A percentile compares a stretch with the other conserved stretches of the same genome.
These are phyloP conservation scores for Pygmarrhopalites habei DNA, from an alignment of 1,140 invertebrate species.

Conservation along the genomic window DNA sequence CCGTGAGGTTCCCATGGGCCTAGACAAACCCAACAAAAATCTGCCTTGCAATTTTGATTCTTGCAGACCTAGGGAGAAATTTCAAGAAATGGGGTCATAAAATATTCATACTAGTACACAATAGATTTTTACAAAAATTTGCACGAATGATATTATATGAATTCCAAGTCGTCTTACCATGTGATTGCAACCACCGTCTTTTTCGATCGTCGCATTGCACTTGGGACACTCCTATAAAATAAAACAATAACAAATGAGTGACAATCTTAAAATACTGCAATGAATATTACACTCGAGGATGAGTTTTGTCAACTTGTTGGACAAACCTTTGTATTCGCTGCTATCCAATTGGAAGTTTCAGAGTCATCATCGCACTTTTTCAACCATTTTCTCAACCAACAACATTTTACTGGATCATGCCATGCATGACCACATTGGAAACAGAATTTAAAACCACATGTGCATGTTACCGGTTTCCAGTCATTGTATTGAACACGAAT, in stretches of 20 bases:
- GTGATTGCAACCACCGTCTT: constrained; percentile 98
- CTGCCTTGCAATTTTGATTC: constrained; percentile 94
- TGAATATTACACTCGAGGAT: no score
- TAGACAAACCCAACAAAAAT: constrained; percentile 99
- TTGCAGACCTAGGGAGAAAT: no score
- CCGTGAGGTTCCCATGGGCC: constrained; percentile 98
- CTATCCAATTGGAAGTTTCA: constrained; percentile 99
- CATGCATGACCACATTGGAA: constrained; percentile 96
- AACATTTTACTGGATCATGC: constrained; percentile 97
- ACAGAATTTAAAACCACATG: constrained; percentile 89
- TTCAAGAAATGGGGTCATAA: no score
- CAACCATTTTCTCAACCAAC: constrained; percentile 89
- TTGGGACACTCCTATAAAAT: constrained; percentile 87
- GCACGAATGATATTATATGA: no score
- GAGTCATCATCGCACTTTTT: constrained; percentile 99
- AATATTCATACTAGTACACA: no score
- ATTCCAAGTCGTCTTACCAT: no score
- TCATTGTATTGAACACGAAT: constrained; percentile 91
- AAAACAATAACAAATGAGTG: no score
- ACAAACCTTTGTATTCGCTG: constrained; percentile 87
- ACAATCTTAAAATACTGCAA: no score
- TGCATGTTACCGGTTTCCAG: constrained; percentile 84
- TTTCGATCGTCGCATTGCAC: constrained; percentile 96
- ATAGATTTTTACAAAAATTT: no score
- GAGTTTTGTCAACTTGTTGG: background rate